Conservation (phyloP, 2,888 invertebrate species). For the Agrochola circellaris region DNA sequence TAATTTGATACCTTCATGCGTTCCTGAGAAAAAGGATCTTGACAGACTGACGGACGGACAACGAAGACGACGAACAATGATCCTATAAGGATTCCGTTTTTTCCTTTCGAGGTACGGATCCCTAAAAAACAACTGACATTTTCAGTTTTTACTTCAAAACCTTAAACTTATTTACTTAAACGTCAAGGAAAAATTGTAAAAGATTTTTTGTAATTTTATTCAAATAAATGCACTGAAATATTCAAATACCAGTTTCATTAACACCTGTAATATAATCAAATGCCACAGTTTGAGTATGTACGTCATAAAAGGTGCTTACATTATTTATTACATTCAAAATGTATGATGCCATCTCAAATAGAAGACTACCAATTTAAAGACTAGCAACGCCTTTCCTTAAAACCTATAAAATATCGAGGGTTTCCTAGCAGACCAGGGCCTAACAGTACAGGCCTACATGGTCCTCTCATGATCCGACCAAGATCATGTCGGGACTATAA, state of each 20-base stretch:
- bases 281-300: background rate
- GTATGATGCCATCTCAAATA: background rate
- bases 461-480: background rate
- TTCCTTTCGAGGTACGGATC: too few relatives aligned
- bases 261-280: conserved; percentile 20
- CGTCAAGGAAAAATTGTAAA: conserved; percentile 16
- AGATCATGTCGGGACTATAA: background rate
- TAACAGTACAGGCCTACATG: background rate
- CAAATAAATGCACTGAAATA: conserved; percentile 1
- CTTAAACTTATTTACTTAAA: background rate
- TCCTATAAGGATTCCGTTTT: too few relatives aligned
- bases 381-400: background rate
- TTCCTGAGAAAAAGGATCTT: too few relatives aligned
- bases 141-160: background rate
- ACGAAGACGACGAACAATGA: too few relatives aligned
- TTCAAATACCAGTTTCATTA: conserved; percentile 6
- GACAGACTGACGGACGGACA: too few relatives aligned
- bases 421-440: background rate
- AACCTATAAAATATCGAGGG: background rate
- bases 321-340: background rate
- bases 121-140: background rate
- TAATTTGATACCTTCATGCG: too few relatives aligned
- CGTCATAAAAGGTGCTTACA: background rate
- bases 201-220: background rate
- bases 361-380: background rate